Base-by-base conservation (phyloP, 2,888 invertebrate species). In the Lasioglossum morio region DNA sequence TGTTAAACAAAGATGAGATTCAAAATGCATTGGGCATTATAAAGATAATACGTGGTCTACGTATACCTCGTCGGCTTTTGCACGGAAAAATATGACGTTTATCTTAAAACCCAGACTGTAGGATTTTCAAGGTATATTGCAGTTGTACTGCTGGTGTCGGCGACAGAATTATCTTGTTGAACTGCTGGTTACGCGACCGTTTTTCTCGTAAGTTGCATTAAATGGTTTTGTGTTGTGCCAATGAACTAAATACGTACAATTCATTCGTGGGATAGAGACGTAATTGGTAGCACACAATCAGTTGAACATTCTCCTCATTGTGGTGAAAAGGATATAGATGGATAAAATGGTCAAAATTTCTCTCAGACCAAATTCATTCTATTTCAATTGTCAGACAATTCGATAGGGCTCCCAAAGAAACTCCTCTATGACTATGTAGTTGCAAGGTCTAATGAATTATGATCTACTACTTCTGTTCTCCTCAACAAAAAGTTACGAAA, bases 141-240 rank as follows among this genome's bases (percentile, higher is more conserved):
- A 57, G 57, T 57, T n/a, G n/a, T 57, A n/a, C 57, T 57, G 57
- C 4, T 57, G n/a, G 57, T 57, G 57, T n/a, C 30, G 40, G 48
- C 10, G 16, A n/a, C 57, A 57, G 57, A 57, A 57, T 30, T 66
- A 19, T 34, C 27, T 66, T 23, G 34, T 66, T 23, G 23, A 34
- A 66, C 27, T 66, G 34, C 23, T 66, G n/a, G 57, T 57, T n/a
- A 57, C n/a, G 70, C 70, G 34, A 70, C 12, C 30, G 30, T 70
- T 70, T 70, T 70, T 10, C 34, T 34, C 37, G 30, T 70, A 70
- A 70, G 70, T 70, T 34, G 70, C 16, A 43, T 40, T 27, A 73
- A 19, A 40, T 37, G 12, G 57, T 57, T 57, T 57, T 57, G 57
- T 57, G n/a, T 57, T n/a, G n/a, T 57, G n/a, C n/a, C 57, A 57